These are phyloP conservation scores for Brachionus manjavacas DNA, from an alignment of 1,140 invertebrate genomes.

Conservation along the genomic window DNA sequence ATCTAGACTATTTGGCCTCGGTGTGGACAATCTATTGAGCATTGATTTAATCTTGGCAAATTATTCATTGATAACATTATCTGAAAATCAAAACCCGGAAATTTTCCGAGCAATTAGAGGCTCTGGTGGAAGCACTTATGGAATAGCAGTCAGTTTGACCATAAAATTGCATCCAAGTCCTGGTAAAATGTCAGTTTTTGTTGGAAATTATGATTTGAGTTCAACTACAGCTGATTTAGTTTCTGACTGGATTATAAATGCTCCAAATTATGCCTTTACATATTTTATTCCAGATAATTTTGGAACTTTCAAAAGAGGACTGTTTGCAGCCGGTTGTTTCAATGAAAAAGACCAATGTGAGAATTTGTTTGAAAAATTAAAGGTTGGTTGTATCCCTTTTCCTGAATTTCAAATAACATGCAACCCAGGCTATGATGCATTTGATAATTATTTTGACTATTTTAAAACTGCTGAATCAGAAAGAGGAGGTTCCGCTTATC, in stretches of 20 bases:
- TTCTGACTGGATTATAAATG: slow-evolving; percentile 10
- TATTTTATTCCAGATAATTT: background rate
- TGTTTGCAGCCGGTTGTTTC: background rate
- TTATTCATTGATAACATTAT: slow-evolving; percentile 14
- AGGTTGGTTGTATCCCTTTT: background rate
- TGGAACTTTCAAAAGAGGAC: background rate
- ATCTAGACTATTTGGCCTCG: slow-evolving; percentile 46
- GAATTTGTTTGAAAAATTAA: background rate
- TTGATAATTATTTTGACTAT: background rate
- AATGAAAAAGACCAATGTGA: background rate
- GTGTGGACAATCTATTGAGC: slow-evolving; percentile 47
- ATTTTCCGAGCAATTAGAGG: slow-evolving; percentile 49
- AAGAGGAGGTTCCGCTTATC: background rate
- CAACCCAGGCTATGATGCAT: background rate
- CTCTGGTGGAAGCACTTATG: slow-evolving; percentile 48
- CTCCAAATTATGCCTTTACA: background rate
- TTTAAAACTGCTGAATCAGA: background rate
- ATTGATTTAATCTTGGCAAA: slow-evolving; percentile 45
- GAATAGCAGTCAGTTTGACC: slow-evolving; percentile 44
- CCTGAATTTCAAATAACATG: background rate
- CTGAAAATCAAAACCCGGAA: slow-evolving; percentile 39
- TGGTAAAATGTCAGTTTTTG: slow-evolving; percentile 8
- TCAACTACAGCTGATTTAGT: background rate
- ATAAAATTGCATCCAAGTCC: slow-evolving; percentile 45
- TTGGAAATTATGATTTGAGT: background rate